Conservation (phyloP, 1,140 invertebrate species). For the Heliconius melpomene region DNA sequence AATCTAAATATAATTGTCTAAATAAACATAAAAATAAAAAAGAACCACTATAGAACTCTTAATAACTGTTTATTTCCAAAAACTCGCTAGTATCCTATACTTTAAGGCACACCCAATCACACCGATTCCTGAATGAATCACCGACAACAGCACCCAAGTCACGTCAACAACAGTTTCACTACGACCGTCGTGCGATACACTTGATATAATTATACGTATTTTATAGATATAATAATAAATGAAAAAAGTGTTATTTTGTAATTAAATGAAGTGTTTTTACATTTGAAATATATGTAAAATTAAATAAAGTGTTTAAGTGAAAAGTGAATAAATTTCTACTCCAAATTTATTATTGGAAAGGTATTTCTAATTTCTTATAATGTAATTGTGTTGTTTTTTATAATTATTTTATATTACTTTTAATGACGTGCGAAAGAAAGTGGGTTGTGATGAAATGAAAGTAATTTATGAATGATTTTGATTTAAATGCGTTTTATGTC, state of each 20-base stretch:
- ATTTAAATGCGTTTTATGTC: neutral
- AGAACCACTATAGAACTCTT: too few relatives aligned
- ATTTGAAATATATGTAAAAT: neutral
- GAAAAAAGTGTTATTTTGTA: neutral
- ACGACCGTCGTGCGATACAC: conserved; percentile 19
- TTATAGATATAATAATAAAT: neutral
- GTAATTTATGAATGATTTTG: neutral
- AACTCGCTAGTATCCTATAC: neutral
- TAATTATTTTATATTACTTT: neutral
- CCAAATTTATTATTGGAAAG: neutral
- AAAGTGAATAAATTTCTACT: neutral
- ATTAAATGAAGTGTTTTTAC: neutral
- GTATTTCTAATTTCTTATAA: neutral
- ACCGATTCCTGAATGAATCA: conserved; percentile 38
- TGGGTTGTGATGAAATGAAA: neutral
- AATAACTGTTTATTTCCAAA: neutral
- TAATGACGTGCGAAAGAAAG: neutral
- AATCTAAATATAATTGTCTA: neutral
- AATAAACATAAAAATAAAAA: neutral
- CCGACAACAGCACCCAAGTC: conserved; percentile 25
- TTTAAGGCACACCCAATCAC: conserved; percentile 8
- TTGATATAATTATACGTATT: neutral
- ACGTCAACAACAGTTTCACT: conserved; percentile 38
- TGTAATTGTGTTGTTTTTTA: neutral
- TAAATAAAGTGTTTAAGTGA: neutral